Evolutionary conservation across 2,888 invertebrate species (phyloP).

Genomic region (Atherix ibis): DNA sequence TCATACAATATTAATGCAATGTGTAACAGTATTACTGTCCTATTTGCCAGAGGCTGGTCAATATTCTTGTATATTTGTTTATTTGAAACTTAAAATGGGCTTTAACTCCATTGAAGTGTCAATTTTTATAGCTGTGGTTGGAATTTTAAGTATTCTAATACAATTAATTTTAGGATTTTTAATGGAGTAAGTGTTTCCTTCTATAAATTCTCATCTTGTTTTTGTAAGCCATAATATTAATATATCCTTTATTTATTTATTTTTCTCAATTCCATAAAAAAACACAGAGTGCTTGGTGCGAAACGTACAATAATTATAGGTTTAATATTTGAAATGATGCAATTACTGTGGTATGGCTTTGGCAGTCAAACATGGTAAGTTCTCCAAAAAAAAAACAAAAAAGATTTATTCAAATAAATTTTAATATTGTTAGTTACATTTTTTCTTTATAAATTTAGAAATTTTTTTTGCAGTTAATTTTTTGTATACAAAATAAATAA

Average conservation of each 20-base stretch:
- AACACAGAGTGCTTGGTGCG: constrained; percentile 57
- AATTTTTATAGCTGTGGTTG: constrained; percentile 92
- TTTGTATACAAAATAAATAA: background rate
- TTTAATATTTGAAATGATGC: constrained; percentile 88
- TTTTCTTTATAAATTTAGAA: too few relatives aligned
- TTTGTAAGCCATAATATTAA: background rate
- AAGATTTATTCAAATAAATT: background rate
- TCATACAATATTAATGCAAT: constrained; percentile 89
- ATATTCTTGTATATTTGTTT: constrained; percentile 99
- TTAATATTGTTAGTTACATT: constrained; percentile 7
- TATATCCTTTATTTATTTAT: too few relatives aligned
- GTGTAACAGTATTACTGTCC: constrained; percentile 92
- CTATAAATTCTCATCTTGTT: background rate
- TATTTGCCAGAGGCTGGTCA: constrained; percentile 97
- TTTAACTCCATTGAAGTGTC: constrained; percentile 92
- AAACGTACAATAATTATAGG: constrained; percentile 97
- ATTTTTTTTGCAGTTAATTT: constrained; percentile 1
- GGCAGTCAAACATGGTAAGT: constrained; percentile 82
- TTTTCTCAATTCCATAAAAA: too few relatives aligned
- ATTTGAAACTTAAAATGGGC: constrained; percentile 92
- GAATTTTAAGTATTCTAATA: constrained; percentile 87
- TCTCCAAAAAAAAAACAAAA: background rate
- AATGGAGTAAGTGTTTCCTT: constrained; percentile 39
- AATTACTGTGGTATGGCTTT: constrained; percentile 94
- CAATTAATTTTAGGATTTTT: constrained; percentile 76